Percentiles rank a stretch among this genome's conserved stretches.
phyloP scores from a whole-genome alignment of 2,113 vertebrate genomes.

The Cricetomys ansorgei region DNA sequence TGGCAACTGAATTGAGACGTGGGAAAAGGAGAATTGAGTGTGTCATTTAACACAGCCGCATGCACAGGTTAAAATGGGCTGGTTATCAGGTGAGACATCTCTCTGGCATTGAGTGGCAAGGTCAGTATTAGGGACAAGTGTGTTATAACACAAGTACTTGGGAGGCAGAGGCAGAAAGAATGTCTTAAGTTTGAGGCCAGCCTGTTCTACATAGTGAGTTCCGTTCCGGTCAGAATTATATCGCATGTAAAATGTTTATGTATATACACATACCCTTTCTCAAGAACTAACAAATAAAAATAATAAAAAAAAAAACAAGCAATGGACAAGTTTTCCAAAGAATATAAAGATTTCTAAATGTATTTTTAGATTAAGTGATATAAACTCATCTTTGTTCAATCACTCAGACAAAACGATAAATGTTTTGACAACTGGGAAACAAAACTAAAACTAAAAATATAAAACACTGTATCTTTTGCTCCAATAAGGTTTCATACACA shows the following conservation, averaged over 20 bases:
- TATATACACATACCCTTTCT: neutral
- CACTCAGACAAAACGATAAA: slow-evolving; percentile 10
- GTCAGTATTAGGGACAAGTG: too few relatives aligned
- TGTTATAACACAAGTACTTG: neutral
- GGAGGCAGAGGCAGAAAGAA: neutral
- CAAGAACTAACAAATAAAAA: neutral
- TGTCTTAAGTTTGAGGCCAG: neutral
- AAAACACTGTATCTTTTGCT: too few relatives aligned
- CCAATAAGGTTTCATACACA: slow-evolving; percentile 5
- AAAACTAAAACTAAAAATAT: slow-evolving; percentile 41
- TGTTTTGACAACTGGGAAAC: slow-evolving; percentile 30
- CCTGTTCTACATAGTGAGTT: neutral
- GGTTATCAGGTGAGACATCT: neutral
- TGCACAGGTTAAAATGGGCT: neutral
- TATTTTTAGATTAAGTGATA: slow-evolving; percentile 31
- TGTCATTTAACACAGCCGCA: neutral
- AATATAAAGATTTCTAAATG: slow-evolving; percentile 24
- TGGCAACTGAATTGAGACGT: neutral
- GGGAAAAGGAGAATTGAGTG: neutral
- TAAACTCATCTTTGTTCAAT: slow-evolving; percentile 22
- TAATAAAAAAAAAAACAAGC: neutral
- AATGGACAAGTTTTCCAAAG: neutral
- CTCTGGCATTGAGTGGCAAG: neutral
- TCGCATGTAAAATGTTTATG: neutral
- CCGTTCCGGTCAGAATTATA: neutral